phyloP scores from a whole-genome alignment of 2,888 invertebrate genomes.

The Aproaerema taeniolella region DNA sequence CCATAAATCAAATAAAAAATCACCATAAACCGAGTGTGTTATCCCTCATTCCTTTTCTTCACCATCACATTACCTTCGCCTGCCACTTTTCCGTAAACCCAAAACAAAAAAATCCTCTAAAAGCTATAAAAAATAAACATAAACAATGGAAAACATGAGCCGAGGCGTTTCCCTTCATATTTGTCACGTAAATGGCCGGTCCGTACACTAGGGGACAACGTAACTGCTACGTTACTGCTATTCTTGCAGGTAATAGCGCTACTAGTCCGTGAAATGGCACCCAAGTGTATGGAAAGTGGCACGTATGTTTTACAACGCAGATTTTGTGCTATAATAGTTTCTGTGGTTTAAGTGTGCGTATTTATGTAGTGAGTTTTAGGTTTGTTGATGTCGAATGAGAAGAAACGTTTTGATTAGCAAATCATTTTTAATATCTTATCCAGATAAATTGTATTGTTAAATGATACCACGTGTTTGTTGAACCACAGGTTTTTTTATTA shows the following conservation, averaged over 20 bases:
- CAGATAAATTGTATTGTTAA: too few species aligned
- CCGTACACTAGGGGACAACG: slow-evolving; percentile 42
- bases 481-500: too few species aligned
- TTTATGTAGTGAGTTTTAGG: too few species aligned
- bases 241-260: slow-evolving; percentile 36
- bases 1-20: not conserved
- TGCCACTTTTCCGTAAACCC: too few species aligned
- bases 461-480: too few species aligned
- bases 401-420: too few species aligned
- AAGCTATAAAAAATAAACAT: slow-evolving; percentile 9
- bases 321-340: slow-evolving; percentile 20
- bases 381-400: too few species aligned
- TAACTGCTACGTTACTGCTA: slow-evolving; percentile 41
- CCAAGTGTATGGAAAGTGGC: slow-evolving; percentile 29
- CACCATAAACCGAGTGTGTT: not conserved
- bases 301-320: slow-evolving; percentile 19
- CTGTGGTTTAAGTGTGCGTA: too few species aligned
- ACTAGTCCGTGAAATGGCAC: slow-evolving; percentile 35
- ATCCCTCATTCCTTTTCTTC: too few species aligned
- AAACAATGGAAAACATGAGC: slow-evolving; percentile 19
- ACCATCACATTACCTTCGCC: too few species aligned
- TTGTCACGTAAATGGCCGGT: slow-evolving; percentile 37
- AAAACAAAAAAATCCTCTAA: not conserved
- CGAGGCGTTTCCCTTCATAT: slow-evolving; percentile 23
- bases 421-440: too few species aligned